A percentile compares a stretch with the other conserved stretches of the same genome.
phyloP scores from a whole-genome alignment of 2,113 vertebrate genomes.

The Clupea harengus region DNA sequence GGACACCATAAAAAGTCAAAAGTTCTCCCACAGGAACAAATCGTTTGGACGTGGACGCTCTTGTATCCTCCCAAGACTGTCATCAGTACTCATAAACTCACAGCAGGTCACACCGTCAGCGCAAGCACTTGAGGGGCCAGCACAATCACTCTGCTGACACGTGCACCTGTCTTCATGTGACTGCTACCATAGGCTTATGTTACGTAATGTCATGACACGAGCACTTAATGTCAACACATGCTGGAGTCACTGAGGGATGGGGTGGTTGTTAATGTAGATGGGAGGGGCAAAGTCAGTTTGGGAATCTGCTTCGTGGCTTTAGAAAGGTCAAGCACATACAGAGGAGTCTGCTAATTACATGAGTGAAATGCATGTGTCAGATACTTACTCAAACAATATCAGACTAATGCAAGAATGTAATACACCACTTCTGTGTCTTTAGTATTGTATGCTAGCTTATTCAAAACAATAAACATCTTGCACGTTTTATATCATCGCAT shows the following conservation, averaged over 20 bases:
- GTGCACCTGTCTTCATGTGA: neutral
- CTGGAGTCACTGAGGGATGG: neutral
- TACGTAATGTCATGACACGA: neutral
- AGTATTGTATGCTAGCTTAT: too few relatives aligned
- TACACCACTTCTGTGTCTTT: too few relatives aligned
- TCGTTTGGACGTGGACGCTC: neutral
- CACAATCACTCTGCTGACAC: neutral
- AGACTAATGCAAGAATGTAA: neutral
- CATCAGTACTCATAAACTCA: neutral
- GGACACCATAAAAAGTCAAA: neutral
- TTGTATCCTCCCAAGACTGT: neutral
- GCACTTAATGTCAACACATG: neutral
- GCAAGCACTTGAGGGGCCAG: neutral
- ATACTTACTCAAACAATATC: neutral
- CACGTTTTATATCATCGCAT: too few relatives aligned
- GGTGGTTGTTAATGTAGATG: neutral
- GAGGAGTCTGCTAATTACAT: neutral
- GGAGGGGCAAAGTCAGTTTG: neutral
- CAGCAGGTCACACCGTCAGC: neutral
- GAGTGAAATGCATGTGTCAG: too few relatives aligned
- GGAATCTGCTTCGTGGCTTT: neutral
- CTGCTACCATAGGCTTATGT: neutral
- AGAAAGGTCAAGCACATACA: neutral
- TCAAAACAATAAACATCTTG: too few relatives aligned
- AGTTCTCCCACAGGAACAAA: neutral